phyloP scores from a whole-genome alignment of 1,140 invertebrate genomes.

The Drosophila lacertosa region DNA sequence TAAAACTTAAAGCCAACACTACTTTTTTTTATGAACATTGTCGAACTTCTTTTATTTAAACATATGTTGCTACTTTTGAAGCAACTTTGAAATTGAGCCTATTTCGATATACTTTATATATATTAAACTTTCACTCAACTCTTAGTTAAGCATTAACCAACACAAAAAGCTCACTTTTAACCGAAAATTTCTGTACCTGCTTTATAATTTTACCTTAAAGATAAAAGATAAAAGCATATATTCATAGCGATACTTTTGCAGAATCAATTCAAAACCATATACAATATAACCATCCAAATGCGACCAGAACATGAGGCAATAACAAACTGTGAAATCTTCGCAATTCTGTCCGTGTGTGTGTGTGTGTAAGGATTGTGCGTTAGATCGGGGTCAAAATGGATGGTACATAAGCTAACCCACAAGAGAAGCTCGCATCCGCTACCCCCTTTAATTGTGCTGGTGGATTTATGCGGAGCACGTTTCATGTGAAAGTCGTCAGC shows the following conservation, averaged over 20 bases:
- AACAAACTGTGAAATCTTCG: conserved; percentile 27
- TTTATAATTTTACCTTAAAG: neutral
- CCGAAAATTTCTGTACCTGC: neutral
- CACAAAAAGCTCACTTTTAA: neutral
- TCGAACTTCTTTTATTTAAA: too few species aligned
- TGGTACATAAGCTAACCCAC: neutral
- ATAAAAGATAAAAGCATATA: conserved; percentile 4
- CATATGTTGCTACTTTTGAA: too few species aligned
- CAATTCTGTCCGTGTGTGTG: neutral
- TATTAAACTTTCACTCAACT: too few species aligned
- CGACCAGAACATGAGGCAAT: conserved; percentile 25
- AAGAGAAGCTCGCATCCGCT: neutral
- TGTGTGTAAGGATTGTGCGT: conserved; percentile 6
- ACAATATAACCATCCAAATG: conserved; percentile 27
- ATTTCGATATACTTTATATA: too few species aligned
- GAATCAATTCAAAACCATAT: too few species aligned
- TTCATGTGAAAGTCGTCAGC: conserved; percentile 66
- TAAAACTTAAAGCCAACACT: too few species aligned
- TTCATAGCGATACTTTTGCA: neutral
- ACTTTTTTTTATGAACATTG: too few species aligned
- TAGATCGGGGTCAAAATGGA: conserved; percentile 36
- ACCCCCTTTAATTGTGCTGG: conserved; percentile 27
- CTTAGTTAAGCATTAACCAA: neutral
- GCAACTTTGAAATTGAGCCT: too few species aligned
- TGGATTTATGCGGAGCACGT: conserved; percentile 68